Percentiles rank a stretch among this genome's conserved stretches.
Evolutionary conservation across 2,888 invertebrate genomes (phyloP).

Genomic region (Pimpla rufipes): DNA sequence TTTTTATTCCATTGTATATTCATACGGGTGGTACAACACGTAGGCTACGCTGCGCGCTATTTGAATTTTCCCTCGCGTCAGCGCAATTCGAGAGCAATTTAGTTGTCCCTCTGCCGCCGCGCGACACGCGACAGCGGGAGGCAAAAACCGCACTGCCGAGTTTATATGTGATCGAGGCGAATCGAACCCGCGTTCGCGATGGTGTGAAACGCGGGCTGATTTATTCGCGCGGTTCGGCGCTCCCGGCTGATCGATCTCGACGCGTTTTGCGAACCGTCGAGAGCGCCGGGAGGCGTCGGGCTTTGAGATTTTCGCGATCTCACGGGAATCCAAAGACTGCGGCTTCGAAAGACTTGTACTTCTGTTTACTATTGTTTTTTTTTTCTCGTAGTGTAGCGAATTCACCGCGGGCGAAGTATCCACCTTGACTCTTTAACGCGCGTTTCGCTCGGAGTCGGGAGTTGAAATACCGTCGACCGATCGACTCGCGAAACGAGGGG

Average conservation of each 20-base stretch:
- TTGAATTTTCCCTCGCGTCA: constrained; percentile 30
- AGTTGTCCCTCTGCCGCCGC: neutral
- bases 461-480: neutral
- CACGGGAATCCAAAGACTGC: constrained; percentile 54
- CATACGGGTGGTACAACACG: neutral
- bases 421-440: neutral
- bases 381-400: constrained; percentile 32
- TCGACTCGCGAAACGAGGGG: neutral
- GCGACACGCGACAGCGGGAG: neutral
- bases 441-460: neutral
- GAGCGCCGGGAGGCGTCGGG: neutral
- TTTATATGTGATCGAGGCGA: constrained; percentile 45
- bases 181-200: constrained; percentile 21
- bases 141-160: constrained; percentile 54
- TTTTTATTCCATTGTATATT: constrained; percentile 11
- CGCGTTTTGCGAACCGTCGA: constrained; percentile 29
- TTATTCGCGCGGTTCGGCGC: neutral
- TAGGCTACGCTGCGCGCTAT: constrained; percentile 3
- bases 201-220: neutral
- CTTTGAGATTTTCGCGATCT: constrained; percentile 18
- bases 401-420: constrained; percentile 33
- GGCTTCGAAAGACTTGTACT: constrained; percentile 44
- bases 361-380: constrained; percentile 21
- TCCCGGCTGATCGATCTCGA: constrained; percentile 25
- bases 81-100: constrained; percentile 29